Evolutionary conservation across 2,888 invertebrate species (phyloP).

Genomic region (Teinopalpus imperialis): DNA sequence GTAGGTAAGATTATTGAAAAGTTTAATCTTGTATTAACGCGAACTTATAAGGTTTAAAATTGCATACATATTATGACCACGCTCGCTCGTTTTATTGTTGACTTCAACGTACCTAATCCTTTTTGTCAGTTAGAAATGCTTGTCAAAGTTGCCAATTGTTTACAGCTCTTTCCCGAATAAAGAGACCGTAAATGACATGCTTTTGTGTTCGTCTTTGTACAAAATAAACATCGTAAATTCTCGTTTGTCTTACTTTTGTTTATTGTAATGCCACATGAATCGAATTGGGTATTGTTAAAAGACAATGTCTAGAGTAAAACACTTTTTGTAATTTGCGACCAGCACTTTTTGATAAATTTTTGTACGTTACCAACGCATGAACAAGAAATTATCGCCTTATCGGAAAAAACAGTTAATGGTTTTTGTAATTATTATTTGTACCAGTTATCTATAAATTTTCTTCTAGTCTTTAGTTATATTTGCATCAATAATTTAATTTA

Average conservation of each 20-base stretch:
- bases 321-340: neutral
- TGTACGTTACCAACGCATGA: too few relatives aligned
- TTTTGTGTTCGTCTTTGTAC: conserved; percentile 59
- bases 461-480: too few relatives aligned
- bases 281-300: conserved; percentile 32
- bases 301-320: conserved; percentile 7
- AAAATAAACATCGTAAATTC: conserved; percentile 74
- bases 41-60: conserved; percentile 39
- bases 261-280: conserved; percentile 57
- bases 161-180: conserved; percentile 61
- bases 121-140: conserved; percentile 65
- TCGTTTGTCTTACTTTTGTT: conserved; percentile 58
- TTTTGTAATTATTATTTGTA: too few relatives aligned
- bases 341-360: too few relatives aligned
- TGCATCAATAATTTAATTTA: too few relatives aligned
- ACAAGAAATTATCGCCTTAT: too few relatives aligned
- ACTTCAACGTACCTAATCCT: conserved; percentile 58
- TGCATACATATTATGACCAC: conserved; percentile 1
- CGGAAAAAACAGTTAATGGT: too few relatives aligned
- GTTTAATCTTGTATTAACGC: conserved; percentile 28
- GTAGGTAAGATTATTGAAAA: conserved; percentile 10
- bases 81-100: conserved; percentile 29
- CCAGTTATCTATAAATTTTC: too few relatives aligned
- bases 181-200: conserved; percentile 64
- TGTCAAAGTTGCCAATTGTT: conserved; percentile 77